Conservation (phyloP, 1,140 invertebrate genomes). For the Copidosoma floridanum region DNA sequence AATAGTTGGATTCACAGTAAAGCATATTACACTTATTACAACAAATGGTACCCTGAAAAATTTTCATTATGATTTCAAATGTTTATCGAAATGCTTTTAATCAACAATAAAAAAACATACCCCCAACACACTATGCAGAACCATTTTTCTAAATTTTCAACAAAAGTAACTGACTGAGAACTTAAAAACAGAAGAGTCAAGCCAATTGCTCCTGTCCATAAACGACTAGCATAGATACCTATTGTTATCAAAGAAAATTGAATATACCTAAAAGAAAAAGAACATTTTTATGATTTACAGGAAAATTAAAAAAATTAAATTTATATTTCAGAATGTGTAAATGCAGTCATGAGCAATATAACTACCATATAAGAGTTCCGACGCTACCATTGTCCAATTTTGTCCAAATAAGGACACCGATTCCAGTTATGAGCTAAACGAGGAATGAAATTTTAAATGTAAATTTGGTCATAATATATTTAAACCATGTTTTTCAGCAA, state of each 20-base stretch:
- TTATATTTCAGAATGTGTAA: neutral
- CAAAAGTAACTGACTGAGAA: slow-evolving; percentile 76
- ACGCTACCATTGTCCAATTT: slow-evolving; percentile 36
- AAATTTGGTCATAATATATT: neutral
- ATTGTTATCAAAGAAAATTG: slow-evolving; percentile 72
- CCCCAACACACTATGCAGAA: slow-evolving; percentile 77
- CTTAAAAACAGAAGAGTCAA: slow-evolving; percentile 78
- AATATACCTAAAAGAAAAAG: slow-evolving; percentile 55
- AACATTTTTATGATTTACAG: neutral
- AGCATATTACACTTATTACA: slow-evolving; percentile 46
- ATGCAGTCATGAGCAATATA: neutral
- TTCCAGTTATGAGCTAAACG: slow-evolving; percentile 37
- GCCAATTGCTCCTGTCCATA: slow-evolving; percentile 83
- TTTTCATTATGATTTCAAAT: slow-evolving; percentile 6
- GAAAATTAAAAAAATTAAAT: neutral
- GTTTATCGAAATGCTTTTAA: neutral
- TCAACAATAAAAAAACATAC: slow-evolving; percentile 55
- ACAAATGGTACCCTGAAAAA: slow-evolving; percentile 57
- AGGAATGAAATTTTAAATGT: neutral
- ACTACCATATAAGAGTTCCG: slow-evolving; percentile 46
- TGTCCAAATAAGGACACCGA: slow-evolving; percentile 51
- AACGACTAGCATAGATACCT: slow-evolving; percentile 74
- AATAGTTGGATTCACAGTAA: slow-evolving; percentile 33
- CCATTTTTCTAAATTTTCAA: slow-evolving; percentile 70
- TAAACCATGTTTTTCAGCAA: neutral